A percentile compares a stretch with the other conserved stretches of the same genome.
These are phyloP conservation scores for Oophaga sylvatica DNA, from an alignment of 2,797 vertebrate species.

Conservation along the genomic window DNA sequence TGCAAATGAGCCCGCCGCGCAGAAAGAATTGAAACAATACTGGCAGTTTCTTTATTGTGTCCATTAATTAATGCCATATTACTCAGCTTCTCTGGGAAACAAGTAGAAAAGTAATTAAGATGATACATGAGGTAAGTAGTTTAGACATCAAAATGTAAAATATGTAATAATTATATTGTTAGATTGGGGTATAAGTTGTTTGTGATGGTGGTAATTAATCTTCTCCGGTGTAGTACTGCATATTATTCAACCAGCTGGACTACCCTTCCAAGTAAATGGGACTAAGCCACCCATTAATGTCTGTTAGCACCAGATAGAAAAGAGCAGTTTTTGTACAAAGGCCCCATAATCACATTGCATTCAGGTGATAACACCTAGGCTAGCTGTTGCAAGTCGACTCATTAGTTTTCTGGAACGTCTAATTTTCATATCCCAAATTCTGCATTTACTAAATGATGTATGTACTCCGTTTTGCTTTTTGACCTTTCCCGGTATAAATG, in stretches of 20 bases:
- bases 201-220: conserved; percentile 61
- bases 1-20: conserved; percentile 70
- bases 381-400: background rate
- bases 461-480: background rate
- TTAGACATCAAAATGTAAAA: conserved; percentile 71
- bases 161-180: conserved; percentile 63
- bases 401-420: background rate
- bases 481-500: background rate
- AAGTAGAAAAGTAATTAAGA: conserved; percentile 81
- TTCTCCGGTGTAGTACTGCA: conserved; percentile 36
- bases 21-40: conserved; percentile 71
- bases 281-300: conserved; percentile 49
- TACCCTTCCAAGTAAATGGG: conserved; percentile 48
- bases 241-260: conserved; percentile 59
- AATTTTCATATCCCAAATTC: background rate
- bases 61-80: conserved; percentile 81
- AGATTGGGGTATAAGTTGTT: conserved; percentile 62
- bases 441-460: background rate
- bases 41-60: conserved; percentile 75
- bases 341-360: conserved; percentile 4
- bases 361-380: conserved; percentile 27
- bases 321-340: background rate
- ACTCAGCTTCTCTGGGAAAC: conserved; percentile 73
- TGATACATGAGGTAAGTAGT: conserved; percentile 78
- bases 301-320: conserved; percentile 42